Evolutionary conservation across 1,140 invertebrate species (phyloP).

Genomic region (Drosophila biarmipes): DNA sequence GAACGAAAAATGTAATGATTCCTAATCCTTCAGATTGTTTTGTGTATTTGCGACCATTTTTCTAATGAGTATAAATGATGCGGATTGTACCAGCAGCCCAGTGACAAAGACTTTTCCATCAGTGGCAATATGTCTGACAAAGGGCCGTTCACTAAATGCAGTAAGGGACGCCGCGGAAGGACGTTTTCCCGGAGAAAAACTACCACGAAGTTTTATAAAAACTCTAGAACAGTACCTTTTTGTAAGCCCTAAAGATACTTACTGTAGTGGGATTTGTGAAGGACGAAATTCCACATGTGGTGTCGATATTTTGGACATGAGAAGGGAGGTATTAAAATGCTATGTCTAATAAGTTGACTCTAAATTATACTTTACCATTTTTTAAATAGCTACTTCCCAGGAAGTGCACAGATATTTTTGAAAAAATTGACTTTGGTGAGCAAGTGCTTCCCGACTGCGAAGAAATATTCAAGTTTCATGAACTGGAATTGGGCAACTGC

Average conservation of each 20-base stretch:
- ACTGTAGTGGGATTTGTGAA: conserved; percentile 36
- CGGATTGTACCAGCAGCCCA: conserved; percentile 71
- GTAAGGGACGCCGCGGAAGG: conserved; percentile 27
- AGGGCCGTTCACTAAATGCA: conserved; percentile 38
- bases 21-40: conserved; percentile 32
- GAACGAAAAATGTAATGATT: no score
- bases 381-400: conserved; percentile 39
- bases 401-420: conserved; percentile 33
- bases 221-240: conserved; percentile 60
- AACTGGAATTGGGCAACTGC: conserved; percentile 75
- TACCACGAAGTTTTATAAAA: conserved; percentile 26
- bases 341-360: background rate
- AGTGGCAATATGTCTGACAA: conserved; percentile 63
- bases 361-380: background rate
- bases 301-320: conserved; percentile 49
- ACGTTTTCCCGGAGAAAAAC: conserved; percentile 9
- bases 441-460: conserved; percentile 41
- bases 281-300: conserved; percentile 47
- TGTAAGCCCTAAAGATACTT: conserved; percentile 44
- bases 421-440: conserved; percentile 48
- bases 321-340: conserved; percentile 34
- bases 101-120: conserved; percentile 74
- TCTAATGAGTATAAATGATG: conserved; percentile 49
- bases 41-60: conserved; percentile 55
- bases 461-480: conserved; percentile 73